Evolutionary conservation across 2,797 vertebrate species (phyloP).

Genomic region (Gouania willdenowi): DNA sequence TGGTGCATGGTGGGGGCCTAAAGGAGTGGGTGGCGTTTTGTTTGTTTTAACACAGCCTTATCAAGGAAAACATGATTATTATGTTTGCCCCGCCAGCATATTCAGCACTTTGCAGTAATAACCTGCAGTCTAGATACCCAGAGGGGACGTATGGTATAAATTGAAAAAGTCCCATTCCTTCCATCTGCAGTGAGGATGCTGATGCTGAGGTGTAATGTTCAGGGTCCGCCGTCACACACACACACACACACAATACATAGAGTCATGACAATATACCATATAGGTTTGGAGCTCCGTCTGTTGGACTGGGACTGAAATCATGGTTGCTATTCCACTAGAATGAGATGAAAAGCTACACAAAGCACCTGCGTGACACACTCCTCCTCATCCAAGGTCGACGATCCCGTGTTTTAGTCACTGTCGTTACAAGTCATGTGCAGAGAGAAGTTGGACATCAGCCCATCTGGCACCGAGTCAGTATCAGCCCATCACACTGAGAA

Average conservation of each 20-base stretch:
- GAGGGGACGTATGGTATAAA: conserved; percentile 54
- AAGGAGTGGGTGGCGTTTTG: conserved; percentile 28
- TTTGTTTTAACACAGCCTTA: conserved; percentile 66
- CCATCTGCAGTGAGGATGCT: conserved; percentile 38
- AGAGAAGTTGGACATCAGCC: conserved; percentile 35
- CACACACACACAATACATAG: background rate
- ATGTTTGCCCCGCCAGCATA: conserved; percentile 59
- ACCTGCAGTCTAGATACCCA: conserved; percentile 49
- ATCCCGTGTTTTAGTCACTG: conserved; percentile 19
- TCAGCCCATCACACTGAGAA: conserved; percentile 1
- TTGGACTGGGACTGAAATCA: conserved; percentile 13
- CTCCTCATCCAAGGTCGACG: conserved; percentile 29
- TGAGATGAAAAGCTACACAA: conserved; percentile 12
- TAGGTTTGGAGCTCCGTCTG: conserved; percentile 5
- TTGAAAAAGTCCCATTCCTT: conserved; percentile 68
- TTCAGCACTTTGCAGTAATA: conserved; percentile 64
- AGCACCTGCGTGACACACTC: conserved; percentile 30
- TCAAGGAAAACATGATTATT: conserved; percentile 69
- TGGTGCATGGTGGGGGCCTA: conserved; percentile 28
- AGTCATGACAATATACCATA: conserved; percentile 17
- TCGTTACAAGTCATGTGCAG: conserved; percentile 13
- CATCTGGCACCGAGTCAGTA: conserved; percentile 27
- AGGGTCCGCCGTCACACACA: conserved; percentile 31
- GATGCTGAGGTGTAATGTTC: conserved; percentile 30
- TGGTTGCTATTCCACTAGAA: conserved; percentile 19